phyloP scores from a whole-genome alignment of 2,888 invertebrate genomes.

The Lagria hirta region DNA sequence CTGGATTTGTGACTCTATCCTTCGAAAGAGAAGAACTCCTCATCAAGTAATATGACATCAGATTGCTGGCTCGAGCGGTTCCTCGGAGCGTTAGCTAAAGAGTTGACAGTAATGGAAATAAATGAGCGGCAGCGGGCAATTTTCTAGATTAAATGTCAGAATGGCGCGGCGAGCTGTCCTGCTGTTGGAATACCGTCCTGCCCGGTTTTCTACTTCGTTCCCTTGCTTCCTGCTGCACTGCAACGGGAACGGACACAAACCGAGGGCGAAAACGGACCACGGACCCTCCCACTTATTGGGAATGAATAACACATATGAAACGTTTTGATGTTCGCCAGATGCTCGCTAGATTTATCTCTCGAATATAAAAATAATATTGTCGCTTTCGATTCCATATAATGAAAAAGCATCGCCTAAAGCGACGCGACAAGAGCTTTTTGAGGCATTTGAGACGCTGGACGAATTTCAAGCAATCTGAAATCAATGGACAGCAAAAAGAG shows the following conservation, averaged over 20 bases:
- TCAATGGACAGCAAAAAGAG: too few relatives aligned
- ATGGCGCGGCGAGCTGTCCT: constrained; percentile 49
- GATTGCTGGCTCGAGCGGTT: constrained; percentile 44
- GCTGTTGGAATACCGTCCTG: constrained; percentile 30
- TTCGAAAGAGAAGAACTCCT: constrained; percentile 32
- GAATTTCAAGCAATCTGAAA: too few relatives aligned
- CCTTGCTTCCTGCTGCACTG: constrained; percentile 45
- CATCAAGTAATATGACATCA: constrained; percentile 53
- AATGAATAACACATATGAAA: constrained; percentile 53
- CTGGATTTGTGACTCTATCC: constrained; percentile 21
- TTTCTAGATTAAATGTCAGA: constrained; percentile 68
- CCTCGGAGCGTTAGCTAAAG: constrained; percentile 51
- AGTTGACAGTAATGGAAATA: constrained; percentile 66
- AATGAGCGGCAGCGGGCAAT: constrained; percentile 64
- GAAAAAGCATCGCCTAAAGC: constrained; percentile 1
- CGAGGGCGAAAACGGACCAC: constrained; percentile 26
- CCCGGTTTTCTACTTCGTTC: too few relatives aligned
- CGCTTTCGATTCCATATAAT: constrained; percentile 49
- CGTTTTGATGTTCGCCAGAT: constrained; percentile 53
- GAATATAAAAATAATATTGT: constrained; percentile 57
- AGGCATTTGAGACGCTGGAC: too few relatives aligned
- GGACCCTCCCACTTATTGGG: constrained; percentile 46
- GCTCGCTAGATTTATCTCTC: constrained; percentile 53
- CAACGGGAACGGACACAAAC: constrained; percentile 16
- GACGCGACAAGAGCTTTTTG: constrained; percentile 32